These are phyloP conservation scores for Agelas oroides DNA, from an alignment of 37 sponge, comb jelly and placozoan genomes.

Conservation along the genomic window DNA sequence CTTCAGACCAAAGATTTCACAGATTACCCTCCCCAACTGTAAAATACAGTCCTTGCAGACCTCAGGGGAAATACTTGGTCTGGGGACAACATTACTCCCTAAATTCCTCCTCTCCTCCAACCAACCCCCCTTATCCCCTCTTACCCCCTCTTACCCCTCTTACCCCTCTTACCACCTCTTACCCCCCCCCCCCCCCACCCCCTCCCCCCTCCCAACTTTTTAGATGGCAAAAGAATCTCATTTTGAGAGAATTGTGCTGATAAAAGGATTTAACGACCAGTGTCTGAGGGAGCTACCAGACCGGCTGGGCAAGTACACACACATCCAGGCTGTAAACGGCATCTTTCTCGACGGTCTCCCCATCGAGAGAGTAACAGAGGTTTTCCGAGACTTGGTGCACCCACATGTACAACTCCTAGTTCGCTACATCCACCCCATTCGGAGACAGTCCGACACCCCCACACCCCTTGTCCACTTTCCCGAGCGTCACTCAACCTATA, in stretches of 20 bases:
- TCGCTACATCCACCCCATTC: conserved; percentile 57
- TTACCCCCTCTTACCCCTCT: not conserved
- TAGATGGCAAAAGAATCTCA: conserved; percentile 50
- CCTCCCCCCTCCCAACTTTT: not conserved
- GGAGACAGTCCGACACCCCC: too few species aligned
- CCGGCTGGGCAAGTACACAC: conserved; percentile 58
- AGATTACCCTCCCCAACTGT: too few species aligned
- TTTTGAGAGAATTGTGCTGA: conserved; percentile 48
- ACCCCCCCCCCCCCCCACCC: conserved; percentile 1
- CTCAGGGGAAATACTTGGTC: too few species aligned
- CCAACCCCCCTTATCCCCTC: not conserved
- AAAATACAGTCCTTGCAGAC: too few species aligned
- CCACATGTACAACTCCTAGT: conserved; percentile 40
- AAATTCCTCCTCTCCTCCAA: not conserved
- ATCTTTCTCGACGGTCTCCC: conserved; percentile 64
- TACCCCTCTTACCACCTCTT: not conserved
- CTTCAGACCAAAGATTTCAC: too few species aligned
- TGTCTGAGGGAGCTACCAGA: conserved; percentile 10
- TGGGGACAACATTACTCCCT: too few species aligned
- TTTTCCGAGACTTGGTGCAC: conserved; percentile 23
- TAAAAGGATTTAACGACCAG: conserved; percentile 49
- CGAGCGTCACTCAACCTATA: not conserved
- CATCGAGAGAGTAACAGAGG: conserved; percentile 38
- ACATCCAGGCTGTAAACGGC: conserved; percentile 79
- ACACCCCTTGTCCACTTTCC: not conserved